Evolutionary conservation across 2,797 vertebrate species (phyloP), one percentile per base, ranked within the genome.

Genomic region (Phyllotis vaccarum): DNA sequence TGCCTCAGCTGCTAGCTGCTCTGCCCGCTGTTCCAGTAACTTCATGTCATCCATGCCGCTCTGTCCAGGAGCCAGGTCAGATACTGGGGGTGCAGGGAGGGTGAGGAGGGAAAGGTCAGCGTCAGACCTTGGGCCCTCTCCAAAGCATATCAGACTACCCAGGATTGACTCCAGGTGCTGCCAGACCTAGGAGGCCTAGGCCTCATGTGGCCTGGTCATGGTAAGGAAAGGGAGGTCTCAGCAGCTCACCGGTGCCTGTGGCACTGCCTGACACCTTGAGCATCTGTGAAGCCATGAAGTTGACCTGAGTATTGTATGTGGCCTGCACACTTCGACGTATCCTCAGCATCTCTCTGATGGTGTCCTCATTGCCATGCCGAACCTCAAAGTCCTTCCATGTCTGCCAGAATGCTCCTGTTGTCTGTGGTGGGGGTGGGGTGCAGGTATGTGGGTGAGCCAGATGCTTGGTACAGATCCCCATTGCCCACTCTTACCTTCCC

Each of bases 241-340:
- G 82, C 56, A 0, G 27, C 97, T 97, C 68, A 99, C 99, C 99
- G 0, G 99, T 99, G 94, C 99, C 99, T 0, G 99, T 99, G 89
- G 99, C 98, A 17, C 98, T 99, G 96, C 99, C 99, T 5, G 99
- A 99, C 97, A 99, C 99, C 96, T 99, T 99, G 92, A 99, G 97
- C 99, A 99, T 99, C 98, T 99, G 99, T 0, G 99, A 99, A 88
- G 99, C 99, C 99, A 99, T 99, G 98, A 99, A 99, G 98, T 99
- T 99, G 98, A 99, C 99, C 98, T 99, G 99, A 0, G 99, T 99
- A 98, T 99, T 99, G 98, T 99, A 99, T 0, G 99, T 99, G 85
- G 99, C 99, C 98, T 99, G 99, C 22, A 99, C 99, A 0, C 99
- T 99, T 64, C 99, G 99, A 89, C 99, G 99, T 93, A 99, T 99